A percentile compares a stretch with the other conserved stretches of the same genome.
Conservation (phyloP, 2,113 vertebrate genomes). For the Crotalus tigris region DNA sequence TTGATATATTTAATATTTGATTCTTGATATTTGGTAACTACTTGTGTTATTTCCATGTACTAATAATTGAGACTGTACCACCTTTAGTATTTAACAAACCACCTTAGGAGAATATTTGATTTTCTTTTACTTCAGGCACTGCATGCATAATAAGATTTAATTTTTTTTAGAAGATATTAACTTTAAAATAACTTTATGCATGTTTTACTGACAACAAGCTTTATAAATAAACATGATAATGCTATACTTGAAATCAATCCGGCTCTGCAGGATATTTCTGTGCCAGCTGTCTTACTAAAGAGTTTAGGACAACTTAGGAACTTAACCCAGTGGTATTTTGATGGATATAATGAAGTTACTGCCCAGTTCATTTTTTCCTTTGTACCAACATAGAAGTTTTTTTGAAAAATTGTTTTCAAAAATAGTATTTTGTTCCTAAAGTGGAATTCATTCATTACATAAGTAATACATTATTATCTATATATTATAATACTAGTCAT, state of each 20-base stretch:
- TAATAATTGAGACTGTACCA: neutral
- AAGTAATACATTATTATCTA: conserved; percentile 5
- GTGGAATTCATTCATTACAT: neutral
- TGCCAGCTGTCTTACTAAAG: neutral
- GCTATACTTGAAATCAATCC: neutral
- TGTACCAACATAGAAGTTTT: neutral
- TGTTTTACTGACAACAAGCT: neutral
- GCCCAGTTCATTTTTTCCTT: neutral
- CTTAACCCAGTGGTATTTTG: neutral
- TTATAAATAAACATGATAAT: neutral
- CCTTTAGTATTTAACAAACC: conserved; percentile 5
- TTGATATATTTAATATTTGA: neutral
- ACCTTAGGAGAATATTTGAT: neutral
- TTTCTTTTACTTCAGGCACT: neutral
- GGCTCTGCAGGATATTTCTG: neutral
- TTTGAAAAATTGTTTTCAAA: neutral
- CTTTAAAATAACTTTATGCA: neutral
- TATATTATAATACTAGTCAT: neutral
- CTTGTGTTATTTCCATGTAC: neutral
- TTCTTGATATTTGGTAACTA: neutral
- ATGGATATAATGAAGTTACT: neutral
- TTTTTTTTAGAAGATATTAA: neutral
- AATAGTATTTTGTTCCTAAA: neutral
- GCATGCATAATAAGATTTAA: neutral
- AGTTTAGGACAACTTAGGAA: neutral